A percentile compares a stretch with the other conserved stretches of the same genome.
Conservation (phyloP, 2,797 vertebrate species). For the Cuniculus paca region DNA sequence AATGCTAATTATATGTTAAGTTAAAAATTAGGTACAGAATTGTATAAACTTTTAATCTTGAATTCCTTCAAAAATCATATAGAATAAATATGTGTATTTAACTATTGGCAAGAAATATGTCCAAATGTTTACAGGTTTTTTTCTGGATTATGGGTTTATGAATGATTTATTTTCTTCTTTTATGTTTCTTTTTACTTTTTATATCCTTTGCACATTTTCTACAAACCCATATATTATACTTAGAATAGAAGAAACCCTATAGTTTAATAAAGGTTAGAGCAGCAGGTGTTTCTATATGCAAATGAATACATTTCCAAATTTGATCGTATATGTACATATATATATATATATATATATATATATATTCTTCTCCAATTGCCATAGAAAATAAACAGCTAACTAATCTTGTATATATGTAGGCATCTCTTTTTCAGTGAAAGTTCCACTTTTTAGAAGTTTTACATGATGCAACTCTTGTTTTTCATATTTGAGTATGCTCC, state of each 20-base stretch:
- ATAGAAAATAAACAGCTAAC: constrained; percentile 20
- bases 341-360: not conserved
- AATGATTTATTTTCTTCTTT: constrained; percentile 68
- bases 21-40: not conserved
- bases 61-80: constrained; percentile 47
- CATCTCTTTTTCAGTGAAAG: not conserved
- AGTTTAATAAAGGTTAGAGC: constrained; percentile 70
- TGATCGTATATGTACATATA: no score
- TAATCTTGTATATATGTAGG: not conserved
- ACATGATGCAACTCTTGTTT: not conserved
- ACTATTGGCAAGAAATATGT: not conserved
- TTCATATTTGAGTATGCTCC: constrained; percentile 1
- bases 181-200: constrained; percentile 57
- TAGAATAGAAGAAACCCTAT: constrained; percentile 60
- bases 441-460: constrained; percentile 50
- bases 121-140: constrained; percentile 54
- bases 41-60: constrained; percentile 1
- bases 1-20: not conserved
- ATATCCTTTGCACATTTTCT: constrained; percentile 51
- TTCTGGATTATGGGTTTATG: constrained; percentile 35
- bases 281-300: constrained; percentile 62
- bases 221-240: constrained; percentile 56
- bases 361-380: constrained; percentile 18
- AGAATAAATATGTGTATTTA: constrained; percentile 14
- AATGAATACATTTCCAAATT: constrained; percentile 55